Evolutionary conservation across 2,113 vertebrate species (phyloP), one percentile per base, ranked within the genome.

Genomic region (Oplegnathus fasciatus): DNA sequence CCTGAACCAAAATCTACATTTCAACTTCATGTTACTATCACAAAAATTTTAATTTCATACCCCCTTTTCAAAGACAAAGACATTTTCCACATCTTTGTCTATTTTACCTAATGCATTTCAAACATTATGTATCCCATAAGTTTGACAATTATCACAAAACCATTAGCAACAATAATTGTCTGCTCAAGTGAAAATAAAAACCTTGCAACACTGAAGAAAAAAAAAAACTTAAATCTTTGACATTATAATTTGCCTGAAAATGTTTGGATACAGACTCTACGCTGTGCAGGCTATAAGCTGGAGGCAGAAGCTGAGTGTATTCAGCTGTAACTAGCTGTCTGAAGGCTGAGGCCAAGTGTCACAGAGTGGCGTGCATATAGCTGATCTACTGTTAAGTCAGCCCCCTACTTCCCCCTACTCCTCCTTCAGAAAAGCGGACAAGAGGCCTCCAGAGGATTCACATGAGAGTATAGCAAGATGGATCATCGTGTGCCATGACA

Each of bases 401-500:
- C 54, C 70, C 55, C 17, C 13, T 1, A 8, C 26, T 44, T 2
- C 17, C 70, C 17, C 24, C 28, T 4, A 11, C 58, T 32, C 66
- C 69, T 32, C 37, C 68, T 13, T 78, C 61, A 82, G 69, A 40
- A 24, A 14, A 9, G 50, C 6, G 68, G 68, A 20, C 70, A 80
- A 64, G 55, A 8, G 20, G 66, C 74, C 88, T 86, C 89, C 42
- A 54, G 76, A 80, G 85, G 67, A 75, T 82, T 55, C 69, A 72
- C 73, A 88, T 70, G 69, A 88, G 82, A 87, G 76, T n/a, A 46
- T 24, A 75, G 79, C 55, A 32, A 80, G 79, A 91, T 77, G 67
- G 75, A 90, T 89, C 87, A 83, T 84, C 75, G 44, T 82, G 72
- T 88, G 75, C 72, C 76, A 87, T 65, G 57, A 86, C 65, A 67